Evolutionary conservation across 2,888 invertebrate genomes (phyloP).

Genomic region (Isoperla grammatica): DNA sequence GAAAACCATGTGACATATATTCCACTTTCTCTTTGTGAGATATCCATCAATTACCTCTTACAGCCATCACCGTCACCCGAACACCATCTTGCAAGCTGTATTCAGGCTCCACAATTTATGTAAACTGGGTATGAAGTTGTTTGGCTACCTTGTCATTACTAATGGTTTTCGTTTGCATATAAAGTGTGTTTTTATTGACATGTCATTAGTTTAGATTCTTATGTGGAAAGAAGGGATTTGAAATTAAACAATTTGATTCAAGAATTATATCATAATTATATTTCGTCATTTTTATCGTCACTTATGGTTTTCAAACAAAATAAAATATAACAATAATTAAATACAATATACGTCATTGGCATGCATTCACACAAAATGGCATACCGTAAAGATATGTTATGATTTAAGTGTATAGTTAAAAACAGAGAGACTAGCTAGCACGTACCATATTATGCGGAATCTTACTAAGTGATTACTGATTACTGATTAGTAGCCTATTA

Average conservation of each 20-base stretch:
- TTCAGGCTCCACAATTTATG: too few species aligned
- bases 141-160: too few species aligned
- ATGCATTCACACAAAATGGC: conserved; percentile 6
- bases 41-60: too few species aligned
- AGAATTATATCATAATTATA: conserved; percentile 9
- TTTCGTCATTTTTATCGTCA: conserved; percentile 5
- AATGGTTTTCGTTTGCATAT: too few species aligned
- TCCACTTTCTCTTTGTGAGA: too few species aligned
- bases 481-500: background rate
- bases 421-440: conserved; percentile 17
- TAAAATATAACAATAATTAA: conserved; percentile 16
- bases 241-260: conserved; percentile 1
- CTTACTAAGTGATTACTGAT: too few species aligned
- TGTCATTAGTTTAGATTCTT: background rate
- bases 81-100: too few species aligned
- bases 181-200: too few species aligned
- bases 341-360: conserved; percentile 15
- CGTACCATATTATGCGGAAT: background rate
- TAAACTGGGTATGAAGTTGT: too few species aligned
- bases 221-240: background rate
- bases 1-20: too few species aligned
- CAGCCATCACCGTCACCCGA: too few species aligned
- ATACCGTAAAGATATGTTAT: conserved; percentile 10
- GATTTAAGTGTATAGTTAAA: conserved; percentile 2
- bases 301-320: conserved; percentile 9